These are phyloP conservation scores for Murina feae DNA, from an alignment of 2,113 vertebrate species.

Conservation along the genomic window DNA sequence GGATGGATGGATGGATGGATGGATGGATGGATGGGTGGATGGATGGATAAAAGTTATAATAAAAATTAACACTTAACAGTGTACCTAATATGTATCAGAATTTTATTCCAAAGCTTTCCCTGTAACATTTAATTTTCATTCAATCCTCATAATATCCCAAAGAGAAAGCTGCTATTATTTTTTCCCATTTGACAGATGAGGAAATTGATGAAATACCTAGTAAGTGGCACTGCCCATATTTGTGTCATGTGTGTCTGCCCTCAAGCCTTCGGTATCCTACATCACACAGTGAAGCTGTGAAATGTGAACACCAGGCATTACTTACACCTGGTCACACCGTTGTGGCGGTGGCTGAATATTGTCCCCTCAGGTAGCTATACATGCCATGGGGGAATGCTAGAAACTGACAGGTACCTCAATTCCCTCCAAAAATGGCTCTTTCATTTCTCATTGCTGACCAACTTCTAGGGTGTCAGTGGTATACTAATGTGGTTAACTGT, in stretches of 20 bases:
- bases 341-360: neutral
- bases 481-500: conserved; percentile 76
- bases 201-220: neutral
- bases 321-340: neutral
- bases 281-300: too few relatives aligned
- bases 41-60: neutral
- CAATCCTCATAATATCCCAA: neutral
- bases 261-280: too few relatives aligned
- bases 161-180: neutral
- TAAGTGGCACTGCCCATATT: accelerated
- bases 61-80: neutral
- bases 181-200: neutral
- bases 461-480: conserved; percentile 60
- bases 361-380: neutral
- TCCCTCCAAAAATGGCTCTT: conserved; percentile 47
- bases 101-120: neutral
- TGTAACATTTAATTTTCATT: neutral
- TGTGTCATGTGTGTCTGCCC: neutral
- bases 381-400: neutral
- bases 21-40: neutral
- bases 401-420: conserved; percentile 61
- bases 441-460: conserved; percentile 66
- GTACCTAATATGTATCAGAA: neutral
- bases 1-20: too few relatives aligned
- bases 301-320: neutral